Base-by-base conservation (phyloP, 2,888 invertebrate species). In the Diarsia brunnea region DNA sequence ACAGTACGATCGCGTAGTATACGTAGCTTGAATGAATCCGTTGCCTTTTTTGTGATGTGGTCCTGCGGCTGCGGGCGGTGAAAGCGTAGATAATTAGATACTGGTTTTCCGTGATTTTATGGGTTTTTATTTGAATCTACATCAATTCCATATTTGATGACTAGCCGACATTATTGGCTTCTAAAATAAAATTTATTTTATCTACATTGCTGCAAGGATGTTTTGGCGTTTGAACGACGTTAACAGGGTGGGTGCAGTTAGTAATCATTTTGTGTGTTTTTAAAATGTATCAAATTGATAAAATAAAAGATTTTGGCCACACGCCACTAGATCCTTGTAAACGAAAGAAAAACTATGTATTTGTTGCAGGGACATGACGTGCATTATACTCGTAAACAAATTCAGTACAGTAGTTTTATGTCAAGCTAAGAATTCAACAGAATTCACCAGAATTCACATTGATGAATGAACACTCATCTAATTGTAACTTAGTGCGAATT, bases 401-500 rank as follows among this genome's bases (percentile, higher is more conserved):
- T 31, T 38, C 38, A 38, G 38, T 38, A 38, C 2, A 19, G 1
- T 24, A 21, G 38, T 21, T 21, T 38, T 70, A 21, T 38, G 24
- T 38, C 11, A 3, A 58, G 38, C 8, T 14, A 24, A n/a, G 16
- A 60, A 24, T 70, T 79, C 21, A 31, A 45, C 21, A 60, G 38
- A 38, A 38, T 38, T 79, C 21, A 31, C 51, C 21, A 60, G 38
- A 38, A 38, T 38, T 8, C 19, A 14, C 21, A 45, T 24, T 11
- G 7, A 61, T 73, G 81, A 81, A 73, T 76, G 19, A 55, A 51
- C 11, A 81, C 27, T 61, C n/a, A 53, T 38, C 7, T 12, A 53
- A 53, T 73, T 76, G 74, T 61, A 53, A 81, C 61, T 74, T 61
- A 38, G 60, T 38, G 31, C 51, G n/a, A n/a, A n/a, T n/a, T n/a